A percentile compares a stretch with the other conserved stretches of the same genome.
Evolutionary conservation across 2,888 invertebrate genomes (phyloP).

Genomic region (Pyrgus malvae): DNA sequence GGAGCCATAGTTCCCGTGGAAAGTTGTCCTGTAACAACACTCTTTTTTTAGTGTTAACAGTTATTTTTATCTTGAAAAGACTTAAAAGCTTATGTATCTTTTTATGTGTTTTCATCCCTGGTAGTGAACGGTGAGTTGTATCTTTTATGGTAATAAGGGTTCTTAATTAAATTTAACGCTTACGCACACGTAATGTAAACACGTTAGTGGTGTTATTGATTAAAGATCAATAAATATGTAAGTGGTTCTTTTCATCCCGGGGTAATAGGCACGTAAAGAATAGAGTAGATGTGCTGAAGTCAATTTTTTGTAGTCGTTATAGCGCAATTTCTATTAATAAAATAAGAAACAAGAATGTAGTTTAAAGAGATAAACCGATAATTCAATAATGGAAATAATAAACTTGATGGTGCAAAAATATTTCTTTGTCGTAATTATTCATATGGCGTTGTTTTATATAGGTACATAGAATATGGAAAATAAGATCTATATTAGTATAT

Average conservation of each 20-base stretch:
- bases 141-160: neutral
- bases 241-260: slow-evolving; percentile 4
- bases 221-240: slow-evolving; percentile 22
- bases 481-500: too few species aligned
- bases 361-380: too few species aligned
- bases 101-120: neutral
- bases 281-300: neutral
- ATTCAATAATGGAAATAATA: too few species aligned
- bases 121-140: slow-evolving; percentile 14
- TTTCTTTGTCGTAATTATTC: too few species aligned
- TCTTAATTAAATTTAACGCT: slow-evolving; percentile 24
- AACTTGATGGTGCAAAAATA: too few species aligned
- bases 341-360: too few species aligned
- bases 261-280: neutral
- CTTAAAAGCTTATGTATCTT: neutral
- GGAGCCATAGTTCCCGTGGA: slow-evolving; percentile 13
- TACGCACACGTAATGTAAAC: slow-evolving; percentile 24
- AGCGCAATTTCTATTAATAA: too few species aligned
- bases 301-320: too few species aligned
- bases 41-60: neutral
- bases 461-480: too few species aligned
- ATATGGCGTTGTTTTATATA: too few species aligned
- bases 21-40: slow-evolving; percentile 4
- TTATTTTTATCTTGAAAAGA: slow-evolving; percentile 6
- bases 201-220: slow-evolving; percentile 31